Conservation (phyloP, 2,797 vertebrate genomes). For the Mormyrops attenuatus region DNA sequence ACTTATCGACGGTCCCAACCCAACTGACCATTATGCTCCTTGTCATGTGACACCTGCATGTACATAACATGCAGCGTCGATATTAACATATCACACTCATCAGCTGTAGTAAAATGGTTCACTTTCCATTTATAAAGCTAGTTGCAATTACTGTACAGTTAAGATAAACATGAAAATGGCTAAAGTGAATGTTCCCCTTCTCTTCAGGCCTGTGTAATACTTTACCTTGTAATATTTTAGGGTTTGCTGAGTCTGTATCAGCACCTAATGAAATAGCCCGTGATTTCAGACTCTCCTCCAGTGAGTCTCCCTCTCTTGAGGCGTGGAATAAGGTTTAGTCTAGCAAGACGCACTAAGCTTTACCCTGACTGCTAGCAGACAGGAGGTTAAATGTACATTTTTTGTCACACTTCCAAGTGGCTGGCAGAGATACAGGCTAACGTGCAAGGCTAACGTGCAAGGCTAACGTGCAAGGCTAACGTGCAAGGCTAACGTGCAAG, state of each 20-base stretch:
- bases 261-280: neutral
- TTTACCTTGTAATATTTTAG: slow-evolving; percentile 7
- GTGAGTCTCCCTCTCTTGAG: neutral
- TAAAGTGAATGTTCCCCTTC: neutral
- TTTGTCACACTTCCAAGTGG: neutral
- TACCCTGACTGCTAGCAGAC: neutral
- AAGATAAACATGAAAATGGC: neutral
- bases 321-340: neutral
- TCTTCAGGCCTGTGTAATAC: neutral
- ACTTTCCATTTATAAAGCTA: neutral
- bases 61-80: neutral
- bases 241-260: neutral
- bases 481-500: neutral
- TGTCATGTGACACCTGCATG: neutral
- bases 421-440: neutral
- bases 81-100: neutral
- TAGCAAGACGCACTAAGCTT: neutral
- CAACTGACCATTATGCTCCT: neutral
- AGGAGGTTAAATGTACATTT: neutral
- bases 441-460: neutral
- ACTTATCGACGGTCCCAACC: neutral
- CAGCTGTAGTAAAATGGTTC: neutral
- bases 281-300: neutral
- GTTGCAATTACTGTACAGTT: neutral
- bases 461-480: neutral